These are phyloP conservation scores for Euzetes globulus DNA, from an alignment of 2,888 invertebrate genomes.

Conservation along the genomic window DNA sequence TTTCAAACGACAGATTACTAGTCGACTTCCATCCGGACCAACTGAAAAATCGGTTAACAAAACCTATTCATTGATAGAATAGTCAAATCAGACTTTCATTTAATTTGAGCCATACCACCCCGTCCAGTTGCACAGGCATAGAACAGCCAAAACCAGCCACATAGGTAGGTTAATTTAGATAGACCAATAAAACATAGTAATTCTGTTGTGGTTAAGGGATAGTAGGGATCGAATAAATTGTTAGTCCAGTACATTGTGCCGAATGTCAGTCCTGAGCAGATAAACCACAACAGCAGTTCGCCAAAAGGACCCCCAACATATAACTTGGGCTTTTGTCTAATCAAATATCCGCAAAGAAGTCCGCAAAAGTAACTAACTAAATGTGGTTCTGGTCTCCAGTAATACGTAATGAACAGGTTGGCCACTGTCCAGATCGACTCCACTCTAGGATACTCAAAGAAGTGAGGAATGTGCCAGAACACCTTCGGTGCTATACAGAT, in stretches of 20 bases:
- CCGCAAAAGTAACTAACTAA: conserved; percentile 25
- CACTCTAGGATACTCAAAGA: background rate
- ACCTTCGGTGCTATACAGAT: background rate
- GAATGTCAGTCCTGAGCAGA: background rate
- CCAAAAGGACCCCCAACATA: conserved; percentile 23
- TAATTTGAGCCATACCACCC: background rate
- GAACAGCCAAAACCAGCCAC: background rate
- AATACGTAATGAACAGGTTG: background rate
- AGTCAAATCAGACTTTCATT: background rate
- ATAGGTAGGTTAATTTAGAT: background rate
- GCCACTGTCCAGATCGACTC: background rate
- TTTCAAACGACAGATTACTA: background rate
- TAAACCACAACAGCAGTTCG: conserved; percentile 15
- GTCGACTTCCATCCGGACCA: background rate
- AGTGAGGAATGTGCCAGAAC: background rate
- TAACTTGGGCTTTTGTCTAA: background rate
- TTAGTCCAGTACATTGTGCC: conserved; percentile 13
- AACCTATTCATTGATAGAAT: background rate
- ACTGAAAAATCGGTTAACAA: background rate
- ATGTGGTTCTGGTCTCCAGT: background rate
- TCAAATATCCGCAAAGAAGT: conserved; percentile 28
- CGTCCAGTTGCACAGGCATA: background rate
- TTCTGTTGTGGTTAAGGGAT: background rate
- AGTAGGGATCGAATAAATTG: background rate
- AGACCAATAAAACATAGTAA: background rate